phyloP scores from a whole-genome alignment of 2,888 invertebrate genomes.

The Nesidiocoris tenuis region DNA sequence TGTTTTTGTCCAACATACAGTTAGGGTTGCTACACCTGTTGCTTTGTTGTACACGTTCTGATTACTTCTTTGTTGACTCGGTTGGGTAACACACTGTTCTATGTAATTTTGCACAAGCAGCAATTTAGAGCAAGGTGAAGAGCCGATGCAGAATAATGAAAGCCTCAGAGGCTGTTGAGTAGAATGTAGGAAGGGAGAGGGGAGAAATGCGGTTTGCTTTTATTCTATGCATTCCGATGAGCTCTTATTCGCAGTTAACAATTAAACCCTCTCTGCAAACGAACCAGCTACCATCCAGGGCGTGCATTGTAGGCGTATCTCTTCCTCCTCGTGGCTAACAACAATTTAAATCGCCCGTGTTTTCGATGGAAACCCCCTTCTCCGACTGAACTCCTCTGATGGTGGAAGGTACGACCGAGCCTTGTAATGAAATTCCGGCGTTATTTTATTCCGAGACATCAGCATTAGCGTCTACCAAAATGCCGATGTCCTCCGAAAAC shows the following conservation, averaged over 20 bases:
- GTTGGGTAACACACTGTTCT: too few species aligned
- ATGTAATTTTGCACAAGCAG: too few species aligned
- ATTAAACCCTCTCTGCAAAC: neutral
- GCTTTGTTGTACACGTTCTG: too few species aligned
- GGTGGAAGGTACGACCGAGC: neutral
- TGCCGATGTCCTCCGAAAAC: too few species aligned
- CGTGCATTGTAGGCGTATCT: neutral
- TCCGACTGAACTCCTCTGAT: neutral
- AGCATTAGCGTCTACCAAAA: too few species aligned
- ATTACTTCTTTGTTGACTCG: too few species aligned
- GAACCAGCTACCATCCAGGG: neutral
- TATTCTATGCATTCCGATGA: neutral
- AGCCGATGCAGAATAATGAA: neutral
- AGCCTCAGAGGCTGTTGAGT: neutral
- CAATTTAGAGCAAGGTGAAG: neutral
- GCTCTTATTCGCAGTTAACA: neutral
- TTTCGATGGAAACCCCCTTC: slow-evolving; percentile 17
- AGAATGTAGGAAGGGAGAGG: neutral
- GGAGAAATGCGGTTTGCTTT: neutral
- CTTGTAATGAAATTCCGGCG: slow-evolving; percentile 30
- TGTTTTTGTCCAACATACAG: too few species aligned
- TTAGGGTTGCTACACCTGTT: too few species aligned
- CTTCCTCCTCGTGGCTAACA: neutral
- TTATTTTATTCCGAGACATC: slow-evolving; percentile 15
- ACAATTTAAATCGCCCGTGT: slow-evolving; percentile 20